Percentiles rank a stretch among this genome's conserved stretches.
Evolutionary conservation across 35 echinoderm and acorn worm species (phyloP).

Genomic region (Acanthaster planci): DNA sequence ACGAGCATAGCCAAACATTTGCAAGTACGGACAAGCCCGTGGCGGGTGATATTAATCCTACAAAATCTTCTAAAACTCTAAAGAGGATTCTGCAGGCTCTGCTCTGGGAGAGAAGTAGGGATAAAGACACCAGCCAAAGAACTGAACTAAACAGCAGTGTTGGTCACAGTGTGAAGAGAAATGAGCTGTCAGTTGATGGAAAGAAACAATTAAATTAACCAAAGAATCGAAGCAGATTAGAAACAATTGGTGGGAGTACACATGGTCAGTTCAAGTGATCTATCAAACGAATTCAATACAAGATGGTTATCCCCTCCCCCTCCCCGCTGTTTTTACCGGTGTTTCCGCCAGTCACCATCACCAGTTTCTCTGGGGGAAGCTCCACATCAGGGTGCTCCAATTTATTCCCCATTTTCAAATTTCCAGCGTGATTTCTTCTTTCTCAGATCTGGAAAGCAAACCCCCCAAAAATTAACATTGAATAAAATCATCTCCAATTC

Average conservation of each 20-base stretch:
- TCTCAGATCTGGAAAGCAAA: too few relatives aligned
- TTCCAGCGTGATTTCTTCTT: too few relatives aligned
- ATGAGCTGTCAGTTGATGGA: too few relatives aligned
- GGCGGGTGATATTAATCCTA: neutral
- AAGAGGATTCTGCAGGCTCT: neutral
- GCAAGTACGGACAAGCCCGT: neutral
- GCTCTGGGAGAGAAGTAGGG: neutral
- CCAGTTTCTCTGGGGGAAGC: neutral
- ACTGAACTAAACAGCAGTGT: neutral
- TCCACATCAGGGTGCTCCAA: neutral
- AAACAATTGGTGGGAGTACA: neutral
- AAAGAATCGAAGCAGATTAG: too few relatives aligned
- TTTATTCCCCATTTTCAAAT: constrained; percentile 17
- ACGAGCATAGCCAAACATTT: too few relatives aligned
- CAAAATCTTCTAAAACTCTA: neutral
- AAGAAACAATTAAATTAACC: too few relatives aligned
- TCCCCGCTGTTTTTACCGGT: neutral
- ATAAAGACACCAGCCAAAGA: neutral
- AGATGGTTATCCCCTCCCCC: too few relatives aligned
- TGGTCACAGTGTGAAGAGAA: too few relatives aligned
- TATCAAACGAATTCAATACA: neutral
- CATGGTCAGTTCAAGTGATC: neutral
- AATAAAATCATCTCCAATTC: too few relatives aligned
- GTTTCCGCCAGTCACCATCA: constrained; percentile 34
- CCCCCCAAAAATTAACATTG: too few relatives aligned